Base-by-base conservation (phyloP, 2,113 vertebrate species). In the Epinephelus cyanopodus region DNA sequence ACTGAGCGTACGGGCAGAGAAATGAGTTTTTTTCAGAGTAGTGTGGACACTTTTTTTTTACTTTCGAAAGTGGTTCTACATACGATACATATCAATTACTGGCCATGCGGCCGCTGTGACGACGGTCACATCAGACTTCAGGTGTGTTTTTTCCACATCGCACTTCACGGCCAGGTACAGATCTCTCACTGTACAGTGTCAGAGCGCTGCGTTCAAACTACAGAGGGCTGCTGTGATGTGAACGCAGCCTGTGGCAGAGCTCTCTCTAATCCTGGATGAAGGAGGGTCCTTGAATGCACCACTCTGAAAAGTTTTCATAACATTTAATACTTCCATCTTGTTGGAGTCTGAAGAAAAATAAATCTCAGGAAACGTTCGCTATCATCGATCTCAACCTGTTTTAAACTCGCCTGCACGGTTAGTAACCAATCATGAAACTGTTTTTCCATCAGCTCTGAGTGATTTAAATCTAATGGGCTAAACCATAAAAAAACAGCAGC, bases 201-300 rank as follows among this genome's bases (percentile, higher is more conserved):
- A 37, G 33, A 37, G 33, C 6, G 6, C 33, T 6, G 6, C 6
- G 33, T 37, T 37, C 1, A 37, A 37, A 37, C 33, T 37, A 8
- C 33, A 37, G 6, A 37, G 6, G 33, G 5, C 33, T 37, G 33
- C 33, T 37, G 33, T 37, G 6, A 37, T 37, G 33, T 37, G 33
- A 37, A 7, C 33, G 33, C 7, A 37, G 33, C 33, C 33, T 37
- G 6, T 37, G 39, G 18, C 19, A 68, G 50, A 71, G 4, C 18
- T 25, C n/a, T 12, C 29, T 52, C 67, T n/a, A 1, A 42, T 70
- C 68, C 52, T 18, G 21, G 52, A 54, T 17, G 2, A 70, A 5
- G 50, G 4, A 25, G 23, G 11, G 70, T 60, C 56, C 57, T 33
- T 33, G 71, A 74, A 74, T 10, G 70, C 56, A 33, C 17, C 70